phyloP scores from a whole-genome alignment of 1,140 invertebrate species.

The Drosophila yakuba region DNA sequence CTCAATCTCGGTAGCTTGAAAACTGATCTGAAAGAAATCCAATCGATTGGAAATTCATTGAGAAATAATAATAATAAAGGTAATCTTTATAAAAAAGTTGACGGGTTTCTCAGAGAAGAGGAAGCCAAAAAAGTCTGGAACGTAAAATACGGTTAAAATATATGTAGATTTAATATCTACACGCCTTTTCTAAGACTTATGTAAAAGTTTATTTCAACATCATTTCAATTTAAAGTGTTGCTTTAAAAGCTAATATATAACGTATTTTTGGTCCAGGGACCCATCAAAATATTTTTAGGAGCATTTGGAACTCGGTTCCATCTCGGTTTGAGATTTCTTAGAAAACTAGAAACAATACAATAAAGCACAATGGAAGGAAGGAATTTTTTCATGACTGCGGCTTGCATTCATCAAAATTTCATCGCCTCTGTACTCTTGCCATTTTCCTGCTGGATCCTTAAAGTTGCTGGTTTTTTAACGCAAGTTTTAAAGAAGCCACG shows the following conservation, averaged over 20 bases:
- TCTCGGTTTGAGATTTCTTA: conserved; percentile 32
- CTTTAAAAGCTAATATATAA: conserved; percentile 2
- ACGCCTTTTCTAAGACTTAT: too few species aligned
- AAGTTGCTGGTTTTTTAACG: conserved; percentile 12
- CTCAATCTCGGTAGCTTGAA: conserved; percentile 53
- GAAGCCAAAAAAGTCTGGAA: conserved; percentile 13
- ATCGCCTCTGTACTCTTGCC: conserved; percentile 29
- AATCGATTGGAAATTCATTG: conserved; percentile 52
- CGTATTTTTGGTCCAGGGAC: conserved; percentile 3
- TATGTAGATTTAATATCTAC: background rate
- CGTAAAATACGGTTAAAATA: background rate
- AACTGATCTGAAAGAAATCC: conserved; percentile 44
- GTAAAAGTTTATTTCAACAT: background rate
- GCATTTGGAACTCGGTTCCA: conserved; percentile 36
- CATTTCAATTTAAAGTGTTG: conserved; percentile 1
- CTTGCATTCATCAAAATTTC: conserved; percentile 45
- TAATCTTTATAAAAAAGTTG: conserved; percentile 27
- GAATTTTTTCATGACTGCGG: conserved; percentile 1
- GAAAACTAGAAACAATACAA: conserved; percentile 47
- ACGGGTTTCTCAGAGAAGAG: background rate
- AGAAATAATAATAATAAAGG: conserved; percentile 46
- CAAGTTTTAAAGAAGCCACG: conserved; percentile 27
- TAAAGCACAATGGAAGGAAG: conserved; percentile 29
- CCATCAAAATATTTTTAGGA: conserved; percentile 1
- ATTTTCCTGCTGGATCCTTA: conserved; percentile 38